These are phyloP conservation scores for Mionectes macconnelli DNA, from an alignment of 2,113 vertebrate species.

Conservation along the genomic window DNA sequence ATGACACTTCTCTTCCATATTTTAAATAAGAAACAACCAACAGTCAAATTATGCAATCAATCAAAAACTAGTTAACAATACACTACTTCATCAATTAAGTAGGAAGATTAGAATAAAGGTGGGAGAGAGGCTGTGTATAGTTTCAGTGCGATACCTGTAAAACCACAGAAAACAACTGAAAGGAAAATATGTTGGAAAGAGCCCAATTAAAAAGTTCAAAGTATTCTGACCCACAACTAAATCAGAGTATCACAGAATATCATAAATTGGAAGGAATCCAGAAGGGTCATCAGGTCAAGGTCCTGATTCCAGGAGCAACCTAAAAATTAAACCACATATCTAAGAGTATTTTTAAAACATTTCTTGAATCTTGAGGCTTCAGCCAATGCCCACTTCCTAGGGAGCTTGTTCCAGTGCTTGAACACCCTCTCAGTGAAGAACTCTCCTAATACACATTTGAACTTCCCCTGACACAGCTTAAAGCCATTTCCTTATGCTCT, in stretches of 20 bases:
- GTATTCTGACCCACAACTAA: background rate
- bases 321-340: background rate
- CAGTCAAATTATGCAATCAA: background rate
- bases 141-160: background rate
- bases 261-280: background rate
- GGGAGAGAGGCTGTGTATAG: background rate
- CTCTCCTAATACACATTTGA: background rate
- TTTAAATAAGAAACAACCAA: background rate
- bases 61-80: background rate
- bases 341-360: background rate
- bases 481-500: background rate
- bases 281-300: background rate
- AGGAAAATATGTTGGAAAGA: background rate
- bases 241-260: background rate
- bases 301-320: background rate
- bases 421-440: background rate
- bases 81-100: background rate
- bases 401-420: background rate
- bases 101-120: background rate
- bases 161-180: background rate
- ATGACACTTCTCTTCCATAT: background rate
- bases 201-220: background rate
- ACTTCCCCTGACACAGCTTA: background rate
- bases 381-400: background rate
- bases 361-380: background rate